These are phyloP conservation scores for Calidris pugnax DNA, from an alignment of 2,113 vertebrate species.

Conservation along the genomic window DNA sequence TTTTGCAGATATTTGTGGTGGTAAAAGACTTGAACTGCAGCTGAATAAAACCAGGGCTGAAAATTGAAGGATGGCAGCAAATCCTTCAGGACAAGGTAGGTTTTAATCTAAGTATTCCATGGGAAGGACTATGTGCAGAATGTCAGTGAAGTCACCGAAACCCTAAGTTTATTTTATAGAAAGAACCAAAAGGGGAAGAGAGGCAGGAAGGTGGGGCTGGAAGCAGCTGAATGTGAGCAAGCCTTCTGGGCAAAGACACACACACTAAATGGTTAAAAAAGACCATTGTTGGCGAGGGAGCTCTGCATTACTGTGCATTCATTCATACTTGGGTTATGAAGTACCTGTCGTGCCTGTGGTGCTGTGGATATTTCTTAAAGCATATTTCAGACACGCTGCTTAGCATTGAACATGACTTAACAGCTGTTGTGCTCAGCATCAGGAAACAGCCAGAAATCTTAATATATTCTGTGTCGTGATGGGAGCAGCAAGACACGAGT, in stretches of 20 bases:
- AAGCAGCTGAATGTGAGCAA: neutral
- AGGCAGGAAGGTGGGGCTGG: neutral
- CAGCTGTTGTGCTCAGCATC: accelerated
- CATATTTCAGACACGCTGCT: neutral
- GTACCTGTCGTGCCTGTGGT: accelerated
- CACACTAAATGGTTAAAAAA: neutral
- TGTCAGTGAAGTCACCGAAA: neutral
- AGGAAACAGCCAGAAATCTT: neutral
- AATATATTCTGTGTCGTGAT: accelerated
- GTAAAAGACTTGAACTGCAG: neutral
- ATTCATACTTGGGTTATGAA: neutral
- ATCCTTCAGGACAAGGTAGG: conserved; percentile 79
- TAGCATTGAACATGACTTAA: neutral
- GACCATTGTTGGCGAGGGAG: neutral
- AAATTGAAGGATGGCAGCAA: conserved; percentile 76
- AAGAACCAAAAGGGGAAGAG: neutral
- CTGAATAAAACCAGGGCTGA: conserved; percentile 15
- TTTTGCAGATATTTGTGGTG: conserved; percentile 56
- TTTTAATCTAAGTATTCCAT: neutral
- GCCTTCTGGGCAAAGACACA: neutral
- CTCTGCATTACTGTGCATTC: neutral
- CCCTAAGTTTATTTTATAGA: neutral
- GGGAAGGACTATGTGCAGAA: neutral
- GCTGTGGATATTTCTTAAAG: neutral
- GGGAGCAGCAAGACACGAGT: neutral